Conservation (phyloP, 2,113 vertebrate species). For the Picathartes gymnocephalus region DNA sequence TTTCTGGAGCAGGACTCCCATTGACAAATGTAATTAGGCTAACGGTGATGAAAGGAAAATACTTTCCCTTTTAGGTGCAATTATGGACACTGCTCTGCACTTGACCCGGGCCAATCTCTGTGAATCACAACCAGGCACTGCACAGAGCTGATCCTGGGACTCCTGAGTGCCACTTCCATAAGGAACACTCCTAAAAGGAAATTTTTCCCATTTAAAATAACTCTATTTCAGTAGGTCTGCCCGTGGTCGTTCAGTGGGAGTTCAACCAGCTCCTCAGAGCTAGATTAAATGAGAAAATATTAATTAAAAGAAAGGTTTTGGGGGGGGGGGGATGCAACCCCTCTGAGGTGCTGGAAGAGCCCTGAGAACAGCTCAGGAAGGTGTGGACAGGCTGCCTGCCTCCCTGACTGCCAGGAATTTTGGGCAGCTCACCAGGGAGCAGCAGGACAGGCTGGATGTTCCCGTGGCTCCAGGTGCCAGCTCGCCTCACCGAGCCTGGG, state of each 20-base stretch:
- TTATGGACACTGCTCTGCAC: neutral
- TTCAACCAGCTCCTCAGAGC: accelerated
- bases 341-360: neutral
- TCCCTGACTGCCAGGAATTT: neutral
- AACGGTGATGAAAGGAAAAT: neutral
- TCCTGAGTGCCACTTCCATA: neutral
- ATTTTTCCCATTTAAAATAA: neutral
- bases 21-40: conserved; percentile 2
- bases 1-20: conserved; percentile 7
- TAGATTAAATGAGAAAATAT: neutral
- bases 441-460: neutral
- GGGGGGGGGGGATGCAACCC: neutral
- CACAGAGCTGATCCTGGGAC: neutral
- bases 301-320: neutral
- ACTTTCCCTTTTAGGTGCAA: neutral
- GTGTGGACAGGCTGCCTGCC: neutral
- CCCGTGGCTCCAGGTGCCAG: neutral
- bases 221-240: neutral
- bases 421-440: neutral
- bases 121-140: neutral
- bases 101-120: neutral
- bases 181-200: neutral
- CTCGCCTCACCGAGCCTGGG: neutral
- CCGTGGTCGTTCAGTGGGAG: accelerated
- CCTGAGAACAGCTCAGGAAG: neutral